Evolutionary conservation across 2,888 invertebrate species (phyloP).

Genomic region (Hirtodrosophila alboralis): DNA sequence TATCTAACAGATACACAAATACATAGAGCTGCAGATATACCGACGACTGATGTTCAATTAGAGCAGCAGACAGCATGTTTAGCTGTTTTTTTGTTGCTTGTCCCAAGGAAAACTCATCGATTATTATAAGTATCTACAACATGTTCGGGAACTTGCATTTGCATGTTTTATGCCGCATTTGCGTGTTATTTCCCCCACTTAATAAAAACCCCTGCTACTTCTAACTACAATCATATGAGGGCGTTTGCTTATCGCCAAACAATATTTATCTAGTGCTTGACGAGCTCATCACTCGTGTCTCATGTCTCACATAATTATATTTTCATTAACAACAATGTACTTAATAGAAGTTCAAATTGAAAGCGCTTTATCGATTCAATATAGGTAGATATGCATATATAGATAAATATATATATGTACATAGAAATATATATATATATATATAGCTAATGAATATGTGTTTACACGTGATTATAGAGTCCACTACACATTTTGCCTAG

Average conservation of each 20-base stretch:
- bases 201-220: not conserved
- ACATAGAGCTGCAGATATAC: slow-evolving; percentile 7
- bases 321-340: slow-evolving; percentile 72
- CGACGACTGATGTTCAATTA: slow-evolving; percentile 19
- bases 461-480: slow-evolving; percentile 66
- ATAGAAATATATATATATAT: not conserved
- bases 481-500: slow-evolving; percentile 6
- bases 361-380: slow-evolving; percentile 46
- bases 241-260: slow-evolving; percentile 31
- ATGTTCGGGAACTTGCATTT: slow-evolving; percentile 23
- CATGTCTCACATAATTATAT: slow-evolving; percentile 67
- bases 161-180: slow-evolving; percentile 20
- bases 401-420: slow-evolving; percentile 3
- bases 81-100: too few species aligned
- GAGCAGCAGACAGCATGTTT: slow-evolving; percentile 12
- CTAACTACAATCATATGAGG: not conserved
- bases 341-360: slow-evolving; percentile 61
- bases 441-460: slow-evolving; percentile 14
- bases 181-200: not conserved
- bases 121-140: slow-evolving; percentile 13
- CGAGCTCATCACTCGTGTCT: too few species aligned
- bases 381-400: not conserved
- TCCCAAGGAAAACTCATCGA: slow-evolving; percentile 9
- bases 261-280: slow-evolving; percentile 7
- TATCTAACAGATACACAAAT: slow-evolving; percentile 36